phyloP scores from a whole-genome alignment of 1,140 invertebrate genomes.

The Tetraneura akinire region DNA sequence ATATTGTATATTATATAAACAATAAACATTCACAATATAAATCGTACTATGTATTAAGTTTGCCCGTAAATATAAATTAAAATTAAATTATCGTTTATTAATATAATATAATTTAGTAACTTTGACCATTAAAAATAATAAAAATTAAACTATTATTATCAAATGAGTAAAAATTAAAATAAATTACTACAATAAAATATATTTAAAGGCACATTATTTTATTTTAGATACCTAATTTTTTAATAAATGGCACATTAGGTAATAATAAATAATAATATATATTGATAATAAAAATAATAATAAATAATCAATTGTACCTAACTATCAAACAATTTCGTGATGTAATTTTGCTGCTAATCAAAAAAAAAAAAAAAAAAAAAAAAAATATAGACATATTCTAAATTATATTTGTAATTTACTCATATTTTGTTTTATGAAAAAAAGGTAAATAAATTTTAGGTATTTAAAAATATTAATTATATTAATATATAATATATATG shows the following conservation, averaged over 20 bases:
- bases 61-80: too few relatives aligned
- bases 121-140: slow-evolving; percentile 48
- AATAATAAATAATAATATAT: slow-evolving; percentile 45
- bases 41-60: too few relatives aligned
- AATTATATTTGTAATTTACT: not conserved
- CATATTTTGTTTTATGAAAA: not conserved
- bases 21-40: too few relatives aligned
- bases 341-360: slow-evolving; percentile 34
- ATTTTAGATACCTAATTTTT: slow-evolving; percentile 31
- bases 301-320: slow-evolving; percentile 45
- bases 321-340: slow-evolving; percentile 27
- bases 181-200: slow-evolving; percentile 36
- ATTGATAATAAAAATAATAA: slow-evolving; percentile 35
- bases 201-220: slow-evolving; percentile 45
- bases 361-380: too few relatives aligned
- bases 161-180: slow-evolving; percentile 40
- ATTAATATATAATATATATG: slow-evolving; percentile 16
- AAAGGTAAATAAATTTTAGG: slow-evolving; percentile 19
- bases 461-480: not conserved
- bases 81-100: not conserved
- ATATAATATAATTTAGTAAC: slow-evolving; percentile 47
- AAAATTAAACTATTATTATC: slow-evolving; percentile 43
- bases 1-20: too few relatives aligned
- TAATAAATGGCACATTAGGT: slow-evolving; percentile 47
- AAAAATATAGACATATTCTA: slow-evolving; percentile 17